Evolutionary conservation across 2,888 invertebrate genomes (phyloP), one percentile per base, ranked within the genome.

Genomic region (Cosmia trapezina): DNA sequence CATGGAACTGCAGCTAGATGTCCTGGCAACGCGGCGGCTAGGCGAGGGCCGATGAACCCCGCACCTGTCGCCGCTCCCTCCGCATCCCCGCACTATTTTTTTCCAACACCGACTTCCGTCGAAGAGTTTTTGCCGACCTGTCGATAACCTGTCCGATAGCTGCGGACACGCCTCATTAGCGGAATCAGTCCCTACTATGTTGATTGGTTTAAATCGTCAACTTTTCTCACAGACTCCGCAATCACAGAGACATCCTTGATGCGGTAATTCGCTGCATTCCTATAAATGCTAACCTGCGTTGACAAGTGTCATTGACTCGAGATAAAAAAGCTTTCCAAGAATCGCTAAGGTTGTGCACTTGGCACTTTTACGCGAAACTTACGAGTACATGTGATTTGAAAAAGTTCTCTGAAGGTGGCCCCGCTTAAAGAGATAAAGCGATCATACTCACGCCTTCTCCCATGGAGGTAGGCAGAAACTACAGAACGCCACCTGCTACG

Each of bases 161-260:
- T 92, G 89, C 93, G 92, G 95, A 93, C 92, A 93, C 93, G 94
- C 89, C 91, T 95, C 95, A 95, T 95, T 96, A 95, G 93, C 91
- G 88, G 90, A 92, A 93, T 94, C 92, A 89, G 87, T 91, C 88
- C 84, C 85, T 82, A 84, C 77, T 71, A 78, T 78, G 87, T 89
- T 90, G 91, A 92, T 93, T 92, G 89, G 88, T 89, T 89, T 86
- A 86, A 90, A 91, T 91, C 87, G 86, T 88, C 85, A 85, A 83
- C 81, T 85, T 86, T 87, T 90, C 90, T 88, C 88, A 87, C 87
- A 86, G 79, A 75, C 81, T 72, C 72, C 51, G 65, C 61, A 62
- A 59, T 73, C 59, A 54, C 70, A 70, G 70, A 57, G 73, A 74
- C 81, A 78, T 81, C 86, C 81, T 82, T 86, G 89, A 89, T 90